Base-by-base conservation (phyloP, 1,140 invertebrate species). In the Gonatopus flavifemur region DNA sequence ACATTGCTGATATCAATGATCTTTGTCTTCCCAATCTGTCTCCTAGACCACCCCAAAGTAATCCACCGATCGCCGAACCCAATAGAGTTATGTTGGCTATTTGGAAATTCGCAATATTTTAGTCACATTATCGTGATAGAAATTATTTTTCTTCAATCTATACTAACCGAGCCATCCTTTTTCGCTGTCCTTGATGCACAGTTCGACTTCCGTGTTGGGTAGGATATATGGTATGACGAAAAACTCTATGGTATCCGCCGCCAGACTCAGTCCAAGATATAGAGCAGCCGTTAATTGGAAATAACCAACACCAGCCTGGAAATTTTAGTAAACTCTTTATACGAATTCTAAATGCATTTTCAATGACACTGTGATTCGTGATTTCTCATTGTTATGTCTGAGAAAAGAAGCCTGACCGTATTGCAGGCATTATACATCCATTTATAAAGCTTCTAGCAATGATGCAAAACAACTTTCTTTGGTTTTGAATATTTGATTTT, bases 161-260 rank as follows among this genome's bases (percentile, higher is more conserved):
- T 15, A 72, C 81, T 81, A 62, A 90, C 88, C 86, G 1, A 93
- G 80, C 87, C 86, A 89, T 66, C 86, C 87, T 74, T 91, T 91
- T 66, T 89, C 84, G 10, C 80, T 77, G 9, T 86, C 84, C 45
- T 84, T 80, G 50, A 92, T 86, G 47, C 88, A 86, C 2, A 91
- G 76, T 52, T 92, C 89, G 41, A 90, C 84, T 55, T 89, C 86
- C 8, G 89, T 88, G 2, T 86, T 85, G 7, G 90, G 90, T 41
- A 91, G 69, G 52, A 92, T 84, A 60, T 89, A 91, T 1, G 87
- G 83, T 47, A 89, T 81, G 8, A 89, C 86, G 7, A 86, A 83
- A 32, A 91, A 78, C 69, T 92, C 89, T 8, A 89, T 82, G 3
- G 88, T 84, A 54, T 89, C 88, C 7, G 88, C 88, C 1, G 86